Percentiles rank a stretch among this genome's conserved stretches.
Evolutionary conservation across 2,113 vertebrate genomes (phyloP).

Genomic region (Nothoprocta perdicaria): DNA sequence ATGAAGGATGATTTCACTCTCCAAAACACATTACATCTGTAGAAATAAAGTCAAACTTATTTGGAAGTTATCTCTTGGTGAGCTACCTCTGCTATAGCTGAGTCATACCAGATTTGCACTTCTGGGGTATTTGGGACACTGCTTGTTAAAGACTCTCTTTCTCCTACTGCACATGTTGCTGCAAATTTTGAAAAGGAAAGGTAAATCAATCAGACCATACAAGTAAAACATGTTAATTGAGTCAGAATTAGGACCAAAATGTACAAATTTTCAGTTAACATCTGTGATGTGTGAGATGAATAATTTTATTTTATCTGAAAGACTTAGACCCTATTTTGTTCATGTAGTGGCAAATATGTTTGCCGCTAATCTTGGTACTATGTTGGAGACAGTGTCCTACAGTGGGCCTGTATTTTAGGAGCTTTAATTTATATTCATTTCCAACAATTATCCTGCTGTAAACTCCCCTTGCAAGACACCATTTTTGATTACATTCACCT

Average conservation of each 20-base stretch:
- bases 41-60: neutral
- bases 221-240: neutral
- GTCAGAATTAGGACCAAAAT: neutral
- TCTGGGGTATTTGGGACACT: neutral
- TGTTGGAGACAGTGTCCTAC: neutral
- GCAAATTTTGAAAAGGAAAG: neutral
- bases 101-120: neutral
- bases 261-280: neutral
- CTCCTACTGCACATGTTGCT: neutral
- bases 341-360: neutral
- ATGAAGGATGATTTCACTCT: neutral
- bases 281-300: neutral
- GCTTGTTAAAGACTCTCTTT: neutral
- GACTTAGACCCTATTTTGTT: neutral
- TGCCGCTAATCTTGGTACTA: neutral
- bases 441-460: conserved; percentile 31
- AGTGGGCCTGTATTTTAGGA: conserved; percentile 5
- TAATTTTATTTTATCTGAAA: neutral
- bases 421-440: conserved; percentile 59
- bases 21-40: neutral
- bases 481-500: conserved; percentile 44
- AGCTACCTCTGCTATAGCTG: neutral
- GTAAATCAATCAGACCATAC: neutral
- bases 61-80: neutral
- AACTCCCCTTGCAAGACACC: conserved; percentile 26